phyloP scores from a whole-genome alignment of 2,888 invertebrate species.

The Tetragonula carbonaria region DNA sequence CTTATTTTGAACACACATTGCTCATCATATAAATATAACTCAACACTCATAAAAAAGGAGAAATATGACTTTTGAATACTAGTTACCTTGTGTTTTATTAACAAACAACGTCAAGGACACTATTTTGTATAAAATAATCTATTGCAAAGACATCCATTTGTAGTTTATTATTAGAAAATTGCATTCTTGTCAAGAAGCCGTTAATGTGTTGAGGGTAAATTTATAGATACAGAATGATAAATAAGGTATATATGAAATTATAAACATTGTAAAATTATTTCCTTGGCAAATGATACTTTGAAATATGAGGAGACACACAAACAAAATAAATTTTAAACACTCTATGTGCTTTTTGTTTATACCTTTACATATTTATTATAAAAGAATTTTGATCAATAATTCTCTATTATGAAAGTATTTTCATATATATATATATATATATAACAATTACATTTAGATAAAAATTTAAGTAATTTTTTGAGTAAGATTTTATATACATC shows the following conservation, averaged over 20 bases:
- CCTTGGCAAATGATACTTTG: constrained; percentile 31
- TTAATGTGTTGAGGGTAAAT: constrained; percentile 17
- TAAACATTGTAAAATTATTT: constrained; percentile 37
- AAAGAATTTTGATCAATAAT: too few species aligned
- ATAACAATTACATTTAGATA: neutral
- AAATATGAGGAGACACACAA: constrained; percentile 26
- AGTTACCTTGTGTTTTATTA: constrained; percentile 33
- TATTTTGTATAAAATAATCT: constrained; percentile 59
- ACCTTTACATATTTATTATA: too few species aligned
- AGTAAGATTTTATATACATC: neutral
- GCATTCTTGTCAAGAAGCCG: constrained; percentile 25
- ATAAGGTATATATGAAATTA: constrained; percentile 16
- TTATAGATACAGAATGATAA: neutral
- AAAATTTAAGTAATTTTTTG: neutral
- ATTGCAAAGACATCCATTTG: constrained; percentile 34
- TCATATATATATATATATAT: too few species aligned
- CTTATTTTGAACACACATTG: constrained; percentile 32
- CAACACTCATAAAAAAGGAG: constrained; percentile 21
- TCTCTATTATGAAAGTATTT: too few species aligned
- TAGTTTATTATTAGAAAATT: constrained; percentile 48
- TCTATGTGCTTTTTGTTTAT: too few species aligned
- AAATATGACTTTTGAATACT: constrained; percentile 32
- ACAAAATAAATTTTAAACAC: constrained; percentile 47
- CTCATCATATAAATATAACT: constrained; percentile 32
- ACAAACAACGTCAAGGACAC: constrained; percentile 49